Evolutionary conservation across 2,113 vertebrate genomes (phyloP).

Genomic region (Thunnus maccoyii): DNA sequence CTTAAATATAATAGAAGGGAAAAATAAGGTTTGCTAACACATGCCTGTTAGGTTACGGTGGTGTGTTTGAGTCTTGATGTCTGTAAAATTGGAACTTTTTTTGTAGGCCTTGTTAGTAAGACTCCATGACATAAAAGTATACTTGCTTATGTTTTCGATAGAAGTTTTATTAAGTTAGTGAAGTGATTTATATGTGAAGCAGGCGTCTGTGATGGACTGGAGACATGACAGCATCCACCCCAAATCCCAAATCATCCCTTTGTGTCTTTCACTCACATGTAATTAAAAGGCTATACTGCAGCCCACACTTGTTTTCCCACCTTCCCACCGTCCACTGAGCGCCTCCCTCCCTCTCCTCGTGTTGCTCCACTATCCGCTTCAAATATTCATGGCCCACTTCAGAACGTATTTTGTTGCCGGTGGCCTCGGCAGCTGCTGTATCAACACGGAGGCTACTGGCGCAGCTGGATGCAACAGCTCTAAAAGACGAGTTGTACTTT

Average conservation of each 20-base stretch:
- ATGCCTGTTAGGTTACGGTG: not conserved
- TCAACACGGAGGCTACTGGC: conserved; percentile 32
- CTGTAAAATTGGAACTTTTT: not conserved
- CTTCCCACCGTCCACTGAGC: conserved; percentile 9
- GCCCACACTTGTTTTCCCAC: conserved; percentile 39
- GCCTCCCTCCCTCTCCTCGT: conserved; percentile 30
- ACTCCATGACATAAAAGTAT: not conserved
- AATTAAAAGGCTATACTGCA: conserved; percentile 27
- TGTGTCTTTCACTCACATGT: conserved; percentile 31
- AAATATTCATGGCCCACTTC: conserved; percentile 72
- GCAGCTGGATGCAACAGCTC: conserved; percentile 51
- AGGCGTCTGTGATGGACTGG: not conserved
- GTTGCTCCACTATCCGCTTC: conserved; percentile 46
- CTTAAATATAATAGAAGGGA: not conserved
- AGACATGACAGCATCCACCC: not conserved
- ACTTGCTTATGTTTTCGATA: no score
- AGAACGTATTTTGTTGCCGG: conserved; percentile 47
- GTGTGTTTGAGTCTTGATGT: not conserved
- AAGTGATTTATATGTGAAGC: conserved; percentile 12
- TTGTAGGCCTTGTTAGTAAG: not conserved
- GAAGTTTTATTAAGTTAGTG: not conserved
- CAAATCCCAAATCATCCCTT: conserved; percentile 10
- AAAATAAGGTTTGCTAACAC: not conserved
- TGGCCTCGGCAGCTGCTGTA: conserved; percentile 46
- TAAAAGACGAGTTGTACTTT: conserved; percentile 5